Percentiles rank a stretch among this genome's conserved stretches.
Evolutionary conservation across 2,113 vertebrate genomes (phyloP).

Genomic region (Cnemophilus loriae): DNA sequence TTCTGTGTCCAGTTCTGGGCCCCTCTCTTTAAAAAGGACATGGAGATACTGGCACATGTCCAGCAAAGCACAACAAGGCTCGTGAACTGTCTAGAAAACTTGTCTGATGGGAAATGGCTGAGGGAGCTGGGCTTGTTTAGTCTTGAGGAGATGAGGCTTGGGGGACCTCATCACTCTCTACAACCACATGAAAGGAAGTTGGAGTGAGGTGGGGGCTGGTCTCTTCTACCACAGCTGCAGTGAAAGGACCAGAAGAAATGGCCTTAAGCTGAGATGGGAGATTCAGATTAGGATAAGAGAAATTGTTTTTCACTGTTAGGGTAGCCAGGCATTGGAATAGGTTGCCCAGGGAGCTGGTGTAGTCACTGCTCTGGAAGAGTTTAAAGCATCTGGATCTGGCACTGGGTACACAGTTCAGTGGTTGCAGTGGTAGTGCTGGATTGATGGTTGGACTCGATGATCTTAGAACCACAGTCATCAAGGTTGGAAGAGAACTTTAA

Average conservation of each 20-base stretch:
- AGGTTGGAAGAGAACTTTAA: neutral
- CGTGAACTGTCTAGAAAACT: neutral
- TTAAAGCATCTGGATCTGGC: neutral
- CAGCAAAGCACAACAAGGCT: neutral
- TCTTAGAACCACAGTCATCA: neutral
- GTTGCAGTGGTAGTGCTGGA: neutral
- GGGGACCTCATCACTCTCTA: neutral
- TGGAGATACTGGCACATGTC: neutral
- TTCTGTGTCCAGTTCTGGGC: neutral
- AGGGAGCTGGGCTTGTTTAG: neutral
- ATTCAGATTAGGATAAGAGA: neutral
- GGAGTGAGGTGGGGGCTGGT: neutral
- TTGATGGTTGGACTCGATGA: neutral
- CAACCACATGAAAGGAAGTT: neutral
- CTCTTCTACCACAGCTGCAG: neutral
- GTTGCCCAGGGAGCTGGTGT: neutral
- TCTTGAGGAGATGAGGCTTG: neutral
- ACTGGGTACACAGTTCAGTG: neutral
- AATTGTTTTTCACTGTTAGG: neutral
- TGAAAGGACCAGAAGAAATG: neutral
- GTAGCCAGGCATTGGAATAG: neutral
- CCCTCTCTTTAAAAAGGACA: neutral
- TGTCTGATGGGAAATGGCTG: neutral
- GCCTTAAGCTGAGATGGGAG: neutral
- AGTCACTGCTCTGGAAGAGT: neutral